Percentiles rank a stretch among this genome's conserved stretches.
Conservation (phyloP, 2,888 invertebrate genomes). For the Acleris emargana region DNA sequence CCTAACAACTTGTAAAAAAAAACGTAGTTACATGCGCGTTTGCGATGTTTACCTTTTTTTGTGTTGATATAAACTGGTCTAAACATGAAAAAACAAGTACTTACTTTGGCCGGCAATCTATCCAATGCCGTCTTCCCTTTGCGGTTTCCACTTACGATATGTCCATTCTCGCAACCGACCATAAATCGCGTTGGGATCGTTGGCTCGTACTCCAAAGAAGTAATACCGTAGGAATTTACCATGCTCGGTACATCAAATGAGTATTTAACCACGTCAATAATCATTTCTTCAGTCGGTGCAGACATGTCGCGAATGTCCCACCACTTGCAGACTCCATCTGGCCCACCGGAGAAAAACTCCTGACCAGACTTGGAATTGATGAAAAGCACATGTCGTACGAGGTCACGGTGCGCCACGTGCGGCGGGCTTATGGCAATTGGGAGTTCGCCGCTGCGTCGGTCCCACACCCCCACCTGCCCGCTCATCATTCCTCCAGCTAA, state of each 20-base stretch:
- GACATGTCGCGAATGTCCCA: constrained; percentile 88
- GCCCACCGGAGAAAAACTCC: constrained; percentile 96
- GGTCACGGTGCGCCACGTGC: constrained; percentile 93
- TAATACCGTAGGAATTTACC: constrained; percentile 83
- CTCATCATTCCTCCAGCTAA: constrained; percentile 87
- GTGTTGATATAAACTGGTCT: too few relatives aligned
- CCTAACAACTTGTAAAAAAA: too few relatives aligned
- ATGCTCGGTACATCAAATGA: constrained; percentile 77
- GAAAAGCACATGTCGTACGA: constrained; percentile 93
- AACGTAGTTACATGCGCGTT: too few relatives aligned
- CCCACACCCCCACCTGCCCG: constrained; percentile 89
- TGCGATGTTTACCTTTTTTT: too few relatives aligned
- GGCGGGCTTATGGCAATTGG: constrained; percentile 88
- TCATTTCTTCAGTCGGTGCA: constrained; percentile 86
- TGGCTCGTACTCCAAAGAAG: constrained; percentile 87
- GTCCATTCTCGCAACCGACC: constrained; percentile 87
- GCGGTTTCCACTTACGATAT: constrained; percentile 86
- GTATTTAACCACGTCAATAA: constrained; percentile 86
- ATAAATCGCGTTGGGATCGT: constrained; percentile 90
- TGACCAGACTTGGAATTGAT: constrained; percentile 95
- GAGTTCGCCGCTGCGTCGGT: constrained; percentile 88
- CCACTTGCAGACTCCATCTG: constrained; percentile 94
- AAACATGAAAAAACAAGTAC: neutral
- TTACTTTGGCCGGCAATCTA: constrained; percentile 75
- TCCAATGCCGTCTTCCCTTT: constrained; percentile 88